Conservation (phyloP, 1,140 invertebrate genomes). For the Drosophila repleta region DNA sequence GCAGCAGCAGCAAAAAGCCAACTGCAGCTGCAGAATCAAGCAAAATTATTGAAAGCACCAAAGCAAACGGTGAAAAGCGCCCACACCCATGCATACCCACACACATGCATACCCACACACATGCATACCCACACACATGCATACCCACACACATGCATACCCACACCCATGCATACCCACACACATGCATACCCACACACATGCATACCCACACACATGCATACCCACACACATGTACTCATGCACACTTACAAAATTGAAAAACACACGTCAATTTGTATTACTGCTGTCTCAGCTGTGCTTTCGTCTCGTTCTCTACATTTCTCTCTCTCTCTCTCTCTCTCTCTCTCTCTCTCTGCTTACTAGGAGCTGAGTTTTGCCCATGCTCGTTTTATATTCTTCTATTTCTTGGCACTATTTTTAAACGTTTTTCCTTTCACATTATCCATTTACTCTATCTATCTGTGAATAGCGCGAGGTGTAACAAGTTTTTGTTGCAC, state of each 20-base stretch:
- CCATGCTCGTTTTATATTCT: conserved; percentile 43
- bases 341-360: background rate
- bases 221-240: conserved; percentile 37
- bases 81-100: conserved; percentile 45
- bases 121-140: conserved; percentile 47
- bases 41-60: conserved; percentile 67
- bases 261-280: conserved; percentile 78
- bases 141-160: conserved; percentile 47
- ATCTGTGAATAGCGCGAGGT: background rate
- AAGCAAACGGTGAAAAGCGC: conserved; percentile 42
- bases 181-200: no score
- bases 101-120: conserved; percentile 50
- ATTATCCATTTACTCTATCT: conserved; percentile 12
- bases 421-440: conserved; percentile 23
- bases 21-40: conserved; percentile 46
- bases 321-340: background rate
- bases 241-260: conserved; percentile 59
- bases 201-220: conserved; percentile 46
- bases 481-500: background rate
- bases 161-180: conserved; percentile 45
- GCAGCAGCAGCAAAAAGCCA: conserved; percentile 41
- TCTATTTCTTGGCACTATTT: conserved; percentile 63
- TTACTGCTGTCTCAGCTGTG: conserved; percentile 35
- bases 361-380: background rate
- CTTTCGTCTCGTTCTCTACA: background rate